Evolutionary conservation across 92 coral and sea anemone species (phyloP), one percentile per base, ranked within the genome.

Genomic region (Meandrina meandrites): DNA sequence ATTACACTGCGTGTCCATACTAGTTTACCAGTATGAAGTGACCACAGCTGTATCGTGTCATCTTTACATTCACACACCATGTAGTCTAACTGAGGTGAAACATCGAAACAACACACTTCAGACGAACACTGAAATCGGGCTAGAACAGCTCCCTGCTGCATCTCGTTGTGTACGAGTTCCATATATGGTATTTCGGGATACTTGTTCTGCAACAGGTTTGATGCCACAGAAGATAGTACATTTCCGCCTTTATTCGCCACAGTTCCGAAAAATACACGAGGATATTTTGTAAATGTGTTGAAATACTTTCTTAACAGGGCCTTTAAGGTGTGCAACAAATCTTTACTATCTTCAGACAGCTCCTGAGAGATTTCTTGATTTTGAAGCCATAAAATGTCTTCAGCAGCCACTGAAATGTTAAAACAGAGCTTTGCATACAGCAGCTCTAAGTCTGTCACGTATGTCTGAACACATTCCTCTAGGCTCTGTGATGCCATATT

Each of bases 221-320:
- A n/a, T n/a, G n/a, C n/a, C n/a, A n/a, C n/a, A n/a, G n/a, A n/a
- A n/a, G n/a, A n/a, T n/a, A n/a, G 7, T 82, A 78, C 8, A 60
- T n/a, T 75, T 68, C 64, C 77, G 67, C 85, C 85, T 67, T 81
- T 42, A 21, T 81, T 81, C 62, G 68, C 22, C 30, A 70, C 19
- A 21, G 16, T 47, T 50, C 47, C 66, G 60, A 81, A 70, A 32
- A 81, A n/a, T 16, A 67, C 8, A 36, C 18, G 42, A 18, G 66
- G 86, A 40, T 27, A 18, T 8, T 17, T 47, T 47, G 86, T 8
- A 28, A 69, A 47, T 45, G 30, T 48, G 76, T 16, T 22, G 8
- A 64, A 57, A 66, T 81, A 21, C 76, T 70, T 81, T 22, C 86
- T 69, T 45, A 81, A 70, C 42, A 81, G 28, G n/a, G 27, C 12